These are phyloP conservation scores for Heliconius ismenius DNA, from an alignment of 2,888 invertebrate species.

Conservation along the genomic window DNA sequence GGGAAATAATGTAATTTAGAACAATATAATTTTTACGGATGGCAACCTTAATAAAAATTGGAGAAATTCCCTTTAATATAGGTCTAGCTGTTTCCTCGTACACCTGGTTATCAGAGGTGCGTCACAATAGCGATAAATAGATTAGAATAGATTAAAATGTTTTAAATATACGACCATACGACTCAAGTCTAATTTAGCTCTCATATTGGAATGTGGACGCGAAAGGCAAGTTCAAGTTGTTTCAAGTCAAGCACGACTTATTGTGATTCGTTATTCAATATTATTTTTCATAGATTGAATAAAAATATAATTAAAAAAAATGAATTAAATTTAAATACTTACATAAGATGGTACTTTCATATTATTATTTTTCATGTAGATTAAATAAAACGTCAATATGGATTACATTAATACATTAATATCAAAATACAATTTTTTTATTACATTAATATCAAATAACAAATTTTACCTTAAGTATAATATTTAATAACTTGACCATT, in stretches of 20 bases:
- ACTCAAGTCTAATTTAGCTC: slow-evolving; percentile 2
- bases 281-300: not conserved
- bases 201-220: not conserved
- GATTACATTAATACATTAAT: too few species aligned
- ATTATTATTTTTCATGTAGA: too few species aligned
- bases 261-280: not conserved
- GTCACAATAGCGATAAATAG: not conserved
- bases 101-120: not conserved
- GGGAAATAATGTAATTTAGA: not conserved
- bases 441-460: too few species aligned
- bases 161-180: not conserved
- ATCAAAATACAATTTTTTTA: too few species aligned
- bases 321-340: not conserved
- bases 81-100: too few species aligned
- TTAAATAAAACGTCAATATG: not conserved
- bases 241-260: not conserved
- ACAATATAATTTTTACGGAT: not conserved
- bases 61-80: not conserved
- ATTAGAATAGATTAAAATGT: not conserved
- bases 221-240: not conserved
- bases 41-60: not conserved
- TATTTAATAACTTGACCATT: too few species aligned
- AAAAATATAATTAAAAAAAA: not conserved
- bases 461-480: too few species aligned
- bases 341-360: not conserved